These are phyloP conservation scores for Scaptomyza caliginosa DNA, from an alignment of 2,888 invertebrate genomes.

Conservation along the genomic window DNA sequence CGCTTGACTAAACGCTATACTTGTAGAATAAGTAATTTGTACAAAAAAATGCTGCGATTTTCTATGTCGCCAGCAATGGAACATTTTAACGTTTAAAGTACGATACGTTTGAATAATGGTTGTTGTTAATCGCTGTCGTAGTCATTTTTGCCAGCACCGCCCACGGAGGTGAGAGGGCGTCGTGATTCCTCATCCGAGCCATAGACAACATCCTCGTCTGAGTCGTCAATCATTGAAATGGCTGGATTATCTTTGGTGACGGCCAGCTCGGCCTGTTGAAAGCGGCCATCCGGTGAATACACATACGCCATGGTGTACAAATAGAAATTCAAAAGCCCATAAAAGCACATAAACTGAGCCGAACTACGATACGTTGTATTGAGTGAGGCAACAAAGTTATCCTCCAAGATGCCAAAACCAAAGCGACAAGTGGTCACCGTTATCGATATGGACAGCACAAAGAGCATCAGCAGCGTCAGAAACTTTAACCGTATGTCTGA, in stretches of 20 bases:
- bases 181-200: slow-evolving; percentile 95
- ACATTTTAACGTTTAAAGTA: slow-evolving; percentile 50
- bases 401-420: slow-evolving; percentile 95
- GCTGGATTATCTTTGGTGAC: slow-evolving; percentile 99
- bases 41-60: slow-evolving; percentile 35
- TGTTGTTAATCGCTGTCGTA: slow-evolving; percentile 88
- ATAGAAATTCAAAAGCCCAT: slow-evolving; percentile 96
- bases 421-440: slow-evolving; percentile 92
- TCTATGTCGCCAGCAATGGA: slow-evolving; percentile 41
- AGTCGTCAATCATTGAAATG: slow-evolving; percentile 98
- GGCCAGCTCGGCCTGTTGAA: slow-evolving; percentile 92
- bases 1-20: slow-evolving; percentile 35
- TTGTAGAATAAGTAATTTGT: slow-evolving; percentile 42
- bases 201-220: slow-evolving; percentile 98
- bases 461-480: slow-evolving; percentile 92
- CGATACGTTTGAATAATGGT: slow-evolving; percentile 13
- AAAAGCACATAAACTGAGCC: slow-evolving; percentile 97
- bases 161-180: slow-evolving; percentile 89
- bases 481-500: slow-evolving; percentile 96
- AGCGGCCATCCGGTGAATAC: slow-evolving; percentile 93
- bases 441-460: slow-evolving; percentile 90
- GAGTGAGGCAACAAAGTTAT: slow-evolving; percentile 96
- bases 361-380: slow-evolving; percentile 95
- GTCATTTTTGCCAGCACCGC: slow-evolving; percentile 86
- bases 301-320: slow-evolving; percentile 97